Percentiles rank a stretch among this genome's conserved stretches.
phyloP scores from a whole-genome alignment of 2,888 invertebrate species.

The Chloroclysta siterata region DNA sequence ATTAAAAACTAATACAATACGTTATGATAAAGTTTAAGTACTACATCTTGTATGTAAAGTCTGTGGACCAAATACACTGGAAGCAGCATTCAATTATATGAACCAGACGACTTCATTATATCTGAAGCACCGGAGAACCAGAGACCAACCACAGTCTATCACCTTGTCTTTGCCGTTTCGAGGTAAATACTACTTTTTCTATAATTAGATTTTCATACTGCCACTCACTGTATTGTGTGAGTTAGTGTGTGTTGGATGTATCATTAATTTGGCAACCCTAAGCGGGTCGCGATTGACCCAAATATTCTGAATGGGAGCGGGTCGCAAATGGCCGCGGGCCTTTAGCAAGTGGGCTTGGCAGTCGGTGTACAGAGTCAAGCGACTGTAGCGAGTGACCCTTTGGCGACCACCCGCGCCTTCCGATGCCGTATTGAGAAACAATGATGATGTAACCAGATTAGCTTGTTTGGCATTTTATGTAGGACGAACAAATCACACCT shows the following conservation, averaged over 20 bases:
- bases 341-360: constrained; percentile 30
- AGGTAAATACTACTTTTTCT: not conserved
- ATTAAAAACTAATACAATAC: too few relatives aligned
- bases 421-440: constrained; percentile 43
- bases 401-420: constrained; percentile 47
- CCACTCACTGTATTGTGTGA: constrained; percentile 5
- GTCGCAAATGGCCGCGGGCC: constrained; percentile 41
- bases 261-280: constrained; percentile 33
- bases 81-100: too few relatives aligned
- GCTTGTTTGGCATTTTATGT: constrained; percentile 28
- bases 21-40: too few relatives aligned
- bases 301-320: constrained; percentile 57
- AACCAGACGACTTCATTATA: too few relatives aligned
- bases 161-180: not conserved
- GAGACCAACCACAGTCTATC: too few relatives aligned
- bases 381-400: constrained; percentile 47
- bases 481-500: constrained; percentile 17
- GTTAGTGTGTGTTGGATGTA: constrained; percentile 3
- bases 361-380: constrained; percentile 14
- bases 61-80: too few relatives aligned
- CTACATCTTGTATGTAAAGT: too few relatives aligned
- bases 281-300: constrained; percentile 62
- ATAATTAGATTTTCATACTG: not conserved
- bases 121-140: too few relatives aligned
- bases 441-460: constrained; percentile 39